Evolutionary conservation across 2,113 vertebrate species (phyloP), one percentile per base, ranked within the genome.

Genomic region (Sclerurus mexicanus): DNA sequence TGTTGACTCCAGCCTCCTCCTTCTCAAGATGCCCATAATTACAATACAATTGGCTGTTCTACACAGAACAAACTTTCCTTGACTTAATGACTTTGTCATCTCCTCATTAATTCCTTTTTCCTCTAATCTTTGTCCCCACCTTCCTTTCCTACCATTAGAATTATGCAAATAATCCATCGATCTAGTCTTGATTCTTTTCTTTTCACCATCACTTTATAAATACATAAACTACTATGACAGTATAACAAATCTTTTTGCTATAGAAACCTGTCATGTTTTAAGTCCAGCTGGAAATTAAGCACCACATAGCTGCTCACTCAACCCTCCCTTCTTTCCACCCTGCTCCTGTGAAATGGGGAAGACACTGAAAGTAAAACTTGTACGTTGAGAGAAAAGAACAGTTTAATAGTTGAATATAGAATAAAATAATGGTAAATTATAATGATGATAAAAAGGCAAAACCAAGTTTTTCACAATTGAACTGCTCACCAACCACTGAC

Each of bases 1-100:
- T 14, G 12, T 4, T 0, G 1, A 23, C 10, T 68, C 44, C 39
- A 63, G 4, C 10, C 19, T 76, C 4, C 2, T 52, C 17, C 13
- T 62, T 80, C 25, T 37, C 63, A 27, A 67, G 30, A 13, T 42
- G 10, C 25, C 9, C 4, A 6, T 31, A 44, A 8, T 10, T 44
- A 21, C 4, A 59, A 10, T 19, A 35, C n/a, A n/a, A n/a, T n/a
- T n/a, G n/a, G n/a, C 39, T 69, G 6, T 42, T 75, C 28, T 59
- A 33, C 23, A 53, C 39, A 27, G 39, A 69, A 59, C 10, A 58
- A 28, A 16, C 30, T 72, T 80, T 27, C 19, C 24, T 33, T 84
- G 31, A 40, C 12, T 72, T 68, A 44, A 39, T 16, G 53, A 49
- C 39, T 84, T 66, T 40, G 5, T 27, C 19, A 44, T 18, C 31